These are phyloP conservation scores for Tuberolachnus salignus DNA, from an alignment of 2,888 invertebrate genomes.

Conservation along the genomic window DNA sequence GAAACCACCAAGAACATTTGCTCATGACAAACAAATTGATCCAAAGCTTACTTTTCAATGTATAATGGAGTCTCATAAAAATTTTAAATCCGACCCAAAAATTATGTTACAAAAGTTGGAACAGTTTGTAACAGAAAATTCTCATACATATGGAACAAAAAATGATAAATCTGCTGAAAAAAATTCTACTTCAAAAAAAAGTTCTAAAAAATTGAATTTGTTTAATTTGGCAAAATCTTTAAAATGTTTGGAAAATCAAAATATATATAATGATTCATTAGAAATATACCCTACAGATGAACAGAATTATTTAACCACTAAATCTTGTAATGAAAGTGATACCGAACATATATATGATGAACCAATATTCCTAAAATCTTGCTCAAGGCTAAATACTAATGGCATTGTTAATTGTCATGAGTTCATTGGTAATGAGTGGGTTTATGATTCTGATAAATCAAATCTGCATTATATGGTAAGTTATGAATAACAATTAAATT, in stretches of 20 bases:
- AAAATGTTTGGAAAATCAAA: neutral
- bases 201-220: slow-evolving; percentile 24
- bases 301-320: slow-evolving; percentile 45
- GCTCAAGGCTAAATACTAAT: slow-evolving; percentile 45
- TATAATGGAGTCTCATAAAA: slow-evolving; percentile 26
- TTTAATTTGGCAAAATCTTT: slow-evolving; percentile 41
- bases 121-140: slow-evolving; percentile 21
- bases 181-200: slow-evolving; percentile 23
- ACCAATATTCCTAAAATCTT: slow-evolving; percentile 35
- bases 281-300: slow-evolving; percentile 45
- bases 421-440: slow-evolving; percentile 12
- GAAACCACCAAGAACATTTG: slow-evolving; percentile 75
- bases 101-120: slow-evolving; percentile 43
- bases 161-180: slow-evolving; percentile 11
- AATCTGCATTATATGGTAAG: slow-evolving; percentile 58
- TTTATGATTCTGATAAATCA: slow-evolving; percentile 44
- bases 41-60: neutral
- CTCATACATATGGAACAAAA: slow-evolving; percentile 32
- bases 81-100: slow-evolving; percentile 45
- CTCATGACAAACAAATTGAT: slow-evolving; percentile 58
- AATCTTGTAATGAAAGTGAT: slow-evolving; percentile 25
- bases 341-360: slow-evolving; percentile 50
- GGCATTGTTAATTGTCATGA: slow-evolving; percentile 26
- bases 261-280: slow-evolving; percentile 4
- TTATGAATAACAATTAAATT: slow-evolving; percentile 38